Percentiles rank a stretch among this genome's conserved stretches.
Evolutionary conservation across 2,113 vertebrate species (phyloP).

Genomic region (Podarcis cretensis): DNA sequence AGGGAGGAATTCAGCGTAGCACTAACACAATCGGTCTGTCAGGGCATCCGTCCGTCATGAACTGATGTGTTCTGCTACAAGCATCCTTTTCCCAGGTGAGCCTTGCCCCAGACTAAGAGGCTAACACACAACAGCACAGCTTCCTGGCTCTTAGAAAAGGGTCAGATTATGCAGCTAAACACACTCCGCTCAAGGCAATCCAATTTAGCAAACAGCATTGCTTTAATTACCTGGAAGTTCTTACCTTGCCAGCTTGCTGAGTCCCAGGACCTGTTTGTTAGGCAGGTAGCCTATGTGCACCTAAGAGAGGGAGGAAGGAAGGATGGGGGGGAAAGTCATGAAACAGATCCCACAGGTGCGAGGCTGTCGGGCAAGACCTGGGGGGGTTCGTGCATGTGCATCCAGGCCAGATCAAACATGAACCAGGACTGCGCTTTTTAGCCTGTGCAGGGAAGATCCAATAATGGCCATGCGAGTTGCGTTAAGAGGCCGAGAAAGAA

Average conservation of each 20-base stretch:
- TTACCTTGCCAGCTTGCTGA: slow-evolving; percentile 98
- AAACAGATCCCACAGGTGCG: slow-evolving; percentile 30
- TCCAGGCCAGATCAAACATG: slow-evolving; percentile 9
- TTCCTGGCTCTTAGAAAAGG: slow-evolving; percentile 29
- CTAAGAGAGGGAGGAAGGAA: slow-evolving; percentile 63
- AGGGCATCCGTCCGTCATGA: no score
- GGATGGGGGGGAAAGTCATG: slow-evolving; percentile 46
- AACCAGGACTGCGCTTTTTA: slow-evolving; percentile 4
- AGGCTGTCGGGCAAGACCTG: accelerated
- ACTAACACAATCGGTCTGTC: no score
- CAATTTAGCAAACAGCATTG: slow-evolving; percentile 44
- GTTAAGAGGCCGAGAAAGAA: slow-evolving; percentile 3
- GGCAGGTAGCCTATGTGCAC: slow-evolving; percentile 98
- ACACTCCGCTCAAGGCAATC: slow-evolving; percentile 52
- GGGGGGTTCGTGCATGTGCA: slow-evolving; percentile 47
- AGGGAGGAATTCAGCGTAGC: no score
- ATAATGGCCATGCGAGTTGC: slow-evolving; percentile 1
- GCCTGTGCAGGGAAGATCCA: background rate
- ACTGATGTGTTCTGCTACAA: background rate
- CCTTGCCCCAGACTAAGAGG: slow-evolving; percentile 51
- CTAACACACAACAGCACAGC: background rate
- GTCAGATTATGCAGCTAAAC: slow-evolving; percentile 53
- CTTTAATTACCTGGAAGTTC: slow-evolving; percentile 52
- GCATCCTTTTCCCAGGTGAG: background rate
- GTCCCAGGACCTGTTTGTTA: slow-evolving; percentile 97